phyloP scores from a whole-genome alignment of 2,113 vertebrate genomes.

The Apteryx mantelli region DNA sequence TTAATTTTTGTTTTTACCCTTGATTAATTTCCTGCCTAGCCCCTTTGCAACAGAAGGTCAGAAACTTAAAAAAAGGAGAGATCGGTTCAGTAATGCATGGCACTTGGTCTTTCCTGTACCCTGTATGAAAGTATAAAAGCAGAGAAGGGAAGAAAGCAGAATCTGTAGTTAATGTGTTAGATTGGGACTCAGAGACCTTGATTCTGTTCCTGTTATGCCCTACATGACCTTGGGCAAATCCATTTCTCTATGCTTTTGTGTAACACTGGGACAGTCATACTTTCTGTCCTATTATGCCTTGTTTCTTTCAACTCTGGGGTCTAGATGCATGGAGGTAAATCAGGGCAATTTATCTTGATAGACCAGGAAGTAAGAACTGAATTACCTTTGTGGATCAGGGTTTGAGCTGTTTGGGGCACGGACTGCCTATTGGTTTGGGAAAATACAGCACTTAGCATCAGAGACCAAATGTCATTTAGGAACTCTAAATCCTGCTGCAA shows the following conservation, averaged over 20 bases:
- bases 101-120: constrained; percentile 9
- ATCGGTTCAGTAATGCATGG: neutral
- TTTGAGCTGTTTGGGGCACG: neutral
- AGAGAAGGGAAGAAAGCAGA: constrained; percentile 3
- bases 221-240: constrained; percentile 34
- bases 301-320: constrained; percentile 16
- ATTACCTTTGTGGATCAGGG: neutral
- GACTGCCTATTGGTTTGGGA: neutral
- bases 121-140: neutral
- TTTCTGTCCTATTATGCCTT: constrained; percentile 2
- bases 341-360: constrained; percentile 38
- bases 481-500: neutral
- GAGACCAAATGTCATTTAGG: neutral
- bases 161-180: constrained; percentile 38
- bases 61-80: constrained; percentile 10
- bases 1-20: neutral
- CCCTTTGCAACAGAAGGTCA: neutral
- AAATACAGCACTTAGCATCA: neutral
- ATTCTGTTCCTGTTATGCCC: constrained; percentile 18
- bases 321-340: constrained; percentile 32
- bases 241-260: constrained; percentile 39
- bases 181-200: constrained; percentile 14
- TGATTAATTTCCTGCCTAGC: constrained; percentile 52
- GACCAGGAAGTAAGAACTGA: neutral
- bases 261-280: neutral